Base-by-base conservation (phyloP, 2,113 vertebrate species). In the Furnarius figulus region DNA sequence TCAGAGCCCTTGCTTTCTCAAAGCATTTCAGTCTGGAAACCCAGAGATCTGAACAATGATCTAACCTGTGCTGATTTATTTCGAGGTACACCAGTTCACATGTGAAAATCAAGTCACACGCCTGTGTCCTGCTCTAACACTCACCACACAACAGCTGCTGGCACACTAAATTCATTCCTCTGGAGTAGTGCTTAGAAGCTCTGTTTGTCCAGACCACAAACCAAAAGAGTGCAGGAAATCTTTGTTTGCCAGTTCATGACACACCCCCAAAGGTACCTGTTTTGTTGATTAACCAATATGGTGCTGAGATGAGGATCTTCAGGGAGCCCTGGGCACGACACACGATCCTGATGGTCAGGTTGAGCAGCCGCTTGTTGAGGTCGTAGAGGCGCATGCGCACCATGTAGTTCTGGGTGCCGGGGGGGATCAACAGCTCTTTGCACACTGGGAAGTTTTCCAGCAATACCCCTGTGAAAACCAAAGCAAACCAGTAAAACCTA, bases 201-300 rank as follows among this genome's bases (percentile, higher is more conserved):
- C 40, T n/a, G 6, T 15, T 28, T 67, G 28, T 13, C 49, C 24
- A 39, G 33, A 65, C 37, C 68, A 12, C 27, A 70, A 72, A 66
- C 25, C 27, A 55, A 58, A 85, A 47, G 4, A 52, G 42, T 22
- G 12, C 46, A 58, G 6, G 6, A 63, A 40, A 85, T 37, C n/a
- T 42, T 71, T 39, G 52, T 46, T 74, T 82, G 63, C 47, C 39
- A 56, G 25, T 17, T 49, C 12, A 30, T 9, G 6, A 8, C 10
- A 8, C 25, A 44, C 6, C 47, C 8, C 19, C 63, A 52, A 35
- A 67, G 31, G 13, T 90, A 99, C 99, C 99, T 49, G 99, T 99
- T 97, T 99, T 99, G 97, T 99, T 99, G 91, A 99, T 98, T 10
- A 99, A 98, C 99, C 99, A 99, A 52, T 99, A 99, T 0, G 99